These are phyloP conservation scores for Achlya flavicornis DNA, from an alignment of 2,888 invertebrate species.

Conservation along the genomic window DNA sequence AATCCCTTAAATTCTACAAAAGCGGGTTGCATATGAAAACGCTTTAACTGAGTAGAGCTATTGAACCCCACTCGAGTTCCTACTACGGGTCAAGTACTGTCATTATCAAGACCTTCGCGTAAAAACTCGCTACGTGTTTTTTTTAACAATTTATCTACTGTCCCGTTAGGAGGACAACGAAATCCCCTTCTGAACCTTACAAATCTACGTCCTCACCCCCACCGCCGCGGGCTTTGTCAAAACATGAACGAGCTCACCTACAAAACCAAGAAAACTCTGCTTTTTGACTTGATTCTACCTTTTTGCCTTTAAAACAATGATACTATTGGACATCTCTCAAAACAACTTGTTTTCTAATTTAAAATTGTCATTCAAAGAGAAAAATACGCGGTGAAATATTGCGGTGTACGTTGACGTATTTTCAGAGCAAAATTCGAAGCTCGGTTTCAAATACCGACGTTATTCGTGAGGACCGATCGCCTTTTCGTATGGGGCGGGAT, in stretches of 20 bases:
- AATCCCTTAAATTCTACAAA: conserved; percentile 23
- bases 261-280: conserved; percentile 36
- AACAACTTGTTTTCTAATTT: not conserved
- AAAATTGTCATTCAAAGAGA: conserved; percentile 21
- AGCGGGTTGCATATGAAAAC: conserved; percentile 37
- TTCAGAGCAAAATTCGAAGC: conserved; percentile 25
- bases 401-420: conserved; percentile 24
- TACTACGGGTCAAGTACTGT: conserved; percentile 54
- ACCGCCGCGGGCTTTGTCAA: conserved; percentile 42
- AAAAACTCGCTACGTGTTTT: conserved; percentile 54
- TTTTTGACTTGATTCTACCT: conserved; percentile 17
- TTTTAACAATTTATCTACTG: conserved; percentile 54
- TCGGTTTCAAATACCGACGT: conserved; percentile 26
- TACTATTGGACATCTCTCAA: not conserved
- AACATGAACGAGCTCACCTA: conserved; percentile 41
- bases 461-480: conserved; percentile 25
- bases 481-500: conserved; percentile 20
- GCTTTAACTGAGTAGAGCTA: conserved; percentile 33
- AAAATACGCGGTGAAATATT: conserved; percentile 22
- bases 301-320: conserved; percentile 1
- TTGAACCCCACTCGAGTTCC: conserved; percentile 46
- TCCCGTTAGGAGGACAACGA: conserved; percentile 42
- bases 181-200: conserved; percentile 55
- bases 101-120: conserved; percentile 57
- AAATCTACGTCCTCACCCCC: conserved; percentile 45